A percentile compares a stretch with the other conserved stretches of the same genome.
phyloP scores from a whole-genome alignment of 2,888 invertebrate species.

The Erpobdella octoculata region DNA sequence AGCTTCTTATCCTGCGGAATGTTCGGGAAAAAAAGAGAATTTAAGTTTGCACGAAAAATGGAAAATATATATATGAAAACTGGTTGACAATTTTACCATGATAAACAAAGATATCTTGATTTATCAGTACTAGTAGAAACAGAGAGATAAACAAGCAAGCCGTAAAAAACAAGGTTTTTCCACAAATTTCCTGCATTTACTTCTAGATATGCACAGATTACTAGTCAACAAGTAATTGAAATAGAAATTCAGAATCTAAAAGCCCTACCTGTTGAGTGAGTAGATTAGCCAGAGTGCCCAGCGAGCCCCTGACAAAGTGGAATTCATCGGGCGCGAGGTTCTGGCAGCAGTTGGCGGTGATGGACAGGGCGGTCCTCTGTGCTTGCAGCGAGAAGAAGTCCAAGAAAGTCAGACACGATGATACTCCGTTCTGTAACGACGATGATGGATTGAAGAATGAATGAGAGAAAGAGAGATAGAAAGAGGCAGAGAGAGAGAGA shows the following conservation, averaged over 20 bases:
- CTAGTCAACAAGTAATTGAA: neutral
- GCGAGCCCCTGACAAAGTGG: slow-evolving; percentile 77
- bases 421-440: slow-evolving; percentile 72
- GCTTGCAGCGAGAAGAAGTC: slow-evolving; percentile 98
- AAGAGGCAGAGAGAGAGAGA: no score
- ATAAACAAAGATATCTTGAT: no score
- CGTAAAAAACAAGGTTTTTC: no score
- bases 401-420: slow-evolving; percentile 87
- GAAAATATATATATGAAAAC: no score
- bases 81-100: no score
- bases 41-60: no score
- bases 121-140: no score
- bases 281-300: slow-evolving; percentile 70
- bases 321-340: slow-evolving; percentile 89
- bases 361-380: slow-evolving; percentile 87
- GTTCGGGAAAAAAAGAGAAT: no score
- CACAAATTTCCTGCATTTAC: no score
- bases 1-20: slow-evolving; percentile 82
- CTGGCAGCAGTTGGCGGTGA: slow-evolving; percentile 95
- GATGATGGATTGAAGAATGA: neutral
- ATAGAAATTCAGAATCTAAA: neutral
- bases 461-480: no score
- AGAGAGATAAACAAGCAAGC: no score
- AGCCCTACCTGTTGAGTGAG: slow-evolving; percentile 55
- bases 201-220: no score